Percentiles rank a stretch among this genome's conserved stretches.
Conservation (phyloP, 1,140 invertebrate genomes). For the Eriosoma lanigerum region DNA sequence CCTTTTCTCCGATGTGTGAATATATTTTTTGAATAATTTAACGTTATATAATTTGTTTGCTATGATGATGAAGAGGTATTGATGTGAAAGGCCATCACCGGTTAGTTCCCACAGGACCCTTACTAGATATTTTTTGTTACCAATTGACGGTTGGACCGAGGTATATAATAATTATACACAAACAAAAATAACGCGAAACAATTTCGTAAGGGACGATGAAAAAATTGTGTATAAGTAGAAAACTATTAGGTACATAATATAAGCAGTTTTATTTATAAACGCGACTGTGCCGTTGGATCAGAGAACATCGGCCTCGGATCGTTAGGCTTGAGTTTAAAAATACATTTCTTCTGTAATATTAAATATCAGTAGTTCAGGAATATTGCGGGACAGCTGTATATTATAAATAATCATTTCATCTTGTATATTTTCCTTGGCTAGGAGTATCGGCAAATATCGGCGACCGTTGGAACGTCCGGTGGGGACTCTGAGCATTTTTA, state of each 20-base stretch:
- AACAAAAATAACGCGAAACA: too few species aligned
- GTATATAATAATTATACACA: neutral
- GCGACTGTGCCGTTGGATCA: neutral
- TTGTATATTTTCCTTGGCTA: slow-evolving; percentile 42
- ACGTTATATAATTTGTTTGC: slow-evolving; percentile 14
- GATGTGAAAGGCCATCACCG: neutral
- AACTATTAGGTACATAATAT: neutral
- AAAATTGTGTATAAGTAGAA: slow-evolving; percentile 18
- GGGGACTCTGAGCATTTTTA: neutral
- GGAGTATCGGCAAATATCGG: slow-evolving; percentile 40
- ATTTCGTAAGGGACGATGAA: neutral
- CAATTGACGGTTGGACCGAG: neutral
- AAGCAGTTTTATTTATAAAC: slow-evolving; percentile 44
- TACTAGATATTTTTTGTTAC: neutral
- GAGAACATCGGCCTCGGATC: slow-evolving; percentile 20
- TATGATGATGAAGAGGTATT: neutral
- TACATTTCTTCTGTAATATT: slow-evolving; percentile 42
- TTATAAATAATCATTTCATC: slow-evolving; percentile 50
- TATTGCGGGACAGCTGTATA: slow-evolving; percentile 47
- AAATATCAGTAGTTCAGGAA: slow-evolving; percentile 43
- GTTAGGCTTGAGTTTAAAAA: slow-evolving; percentile 46
- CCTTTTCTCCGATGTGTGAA: neutral
- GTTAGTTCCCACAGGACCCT: slow-evolving; percentile 3
- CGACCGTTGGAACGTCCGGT: neutral
- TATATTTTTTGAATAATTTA: slow-evolving; percentile 18